Percentiles rank a stretch among this genome's conserved stretches.
Conservation (phyloP, 2,888 invertebrate genomes). For the Pristionchus fissidentatus region DNA sequence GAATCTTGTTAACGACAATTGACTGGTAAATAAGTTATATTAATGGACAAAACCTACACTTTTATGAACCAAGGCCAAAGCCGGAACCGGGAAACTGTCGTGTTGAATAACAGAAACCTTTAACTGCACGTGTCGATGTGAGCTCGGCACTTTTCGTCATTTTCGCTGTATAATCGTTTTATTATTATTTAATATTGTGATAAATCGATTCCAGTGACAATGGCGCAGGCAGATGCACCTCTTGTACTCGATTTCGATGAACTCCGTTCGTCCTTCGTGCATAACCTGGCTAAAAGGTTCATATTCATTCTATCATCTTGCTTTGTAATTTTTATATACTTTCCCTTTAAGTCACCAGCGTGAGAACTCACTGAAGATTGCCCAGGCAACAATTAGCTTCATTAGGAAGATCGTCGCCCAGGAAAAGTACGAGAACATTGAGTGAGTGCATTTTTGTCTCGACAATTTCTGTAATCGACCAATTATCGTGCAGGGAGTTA, state of each 20-base stretch:
- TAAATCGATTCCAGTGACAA: background rate
- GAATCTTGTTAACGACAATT: no score
- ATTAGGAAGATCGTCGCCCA: slow-evolving; percentile 34
- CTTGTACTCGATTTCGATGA: slow-evolving; percentile 35
- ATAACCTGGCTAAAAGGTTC: slow-evolving; percentile 23
- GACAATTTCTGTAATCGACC: background rate
- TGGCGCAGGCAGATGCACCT: slow-evolving; percentile 32
- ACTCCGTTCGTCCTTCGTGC: slow-evolving; percentile 26
- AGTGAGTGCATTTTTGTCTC: background rate
- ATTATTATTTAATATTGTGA: background rate
- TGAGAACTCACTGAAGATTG: slow-evolving; percentile 10
- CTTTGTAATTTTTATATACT: background rate
- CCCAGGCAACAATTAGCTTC: slow-evolving; percentile 33
- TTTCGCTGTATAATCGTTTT: slow-evolving; percentile 3
- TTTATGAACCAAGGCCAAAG: background rate
- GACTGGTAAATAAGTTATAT: no score
- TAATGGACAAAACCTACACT: no score
- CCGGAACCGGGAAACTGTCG: background rate
- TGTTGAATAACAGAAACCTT: background rate
- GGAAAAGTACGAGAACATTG: slow-evolving; percentile 47
- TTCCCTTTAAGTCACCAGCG: background rate
- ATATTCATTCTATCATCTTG: background rate
- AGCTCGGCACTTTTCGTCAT: background rate
- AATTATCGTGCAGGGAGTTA: slow-evolving; percentile 15
- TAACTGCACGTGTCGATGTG: background rate